phyloP scores from a whole-genome alignment of 1,140 invertebrate genomes.

The Pseudobourletiella spinata region DNA sequence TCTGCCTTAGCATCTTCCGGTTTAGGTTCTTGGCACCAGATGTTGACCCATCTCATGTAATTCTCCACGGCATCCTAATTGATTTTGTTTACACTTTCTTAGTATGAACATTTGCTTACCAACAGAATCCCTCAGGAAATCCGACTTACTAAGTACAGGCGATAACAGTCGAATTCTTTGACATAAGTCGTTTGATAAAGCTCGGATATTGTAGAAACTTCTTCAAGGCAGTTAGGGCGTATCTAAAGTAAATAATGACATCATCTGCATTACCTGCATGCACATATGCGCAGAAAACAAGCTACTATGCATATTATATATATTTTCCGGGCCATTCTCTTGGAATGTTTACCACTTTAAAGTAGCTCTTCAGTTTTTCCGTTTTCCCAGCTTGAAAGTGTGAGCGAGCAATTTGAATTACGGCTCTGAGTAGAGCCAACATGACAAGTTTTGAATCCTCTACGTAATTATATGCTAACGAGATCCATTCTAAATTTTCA shows the following conservation, averaged over 20 bases:
- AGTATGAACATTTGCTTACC: too few species aligned
- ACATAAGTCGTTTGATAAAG: not conserved
- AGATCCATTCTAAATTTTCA: constrained; percentile 27
- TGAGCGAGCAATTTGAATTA: not conserved
- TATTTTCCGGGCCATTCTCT: too few species aligned
- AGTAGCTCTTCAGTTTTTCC: not conserved
- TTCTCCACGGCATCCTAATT: constrained; percentile 25
- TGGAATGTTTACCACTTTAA: not conserved
- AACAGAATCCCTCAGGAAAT: too few species aligned
- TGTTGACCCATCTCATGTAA: constrained; percentile 14
- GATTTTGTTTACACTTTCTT: too few species aligned
- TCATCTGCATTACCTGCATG: not conserved
- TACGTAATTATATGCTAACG: constrained; percentile 13
- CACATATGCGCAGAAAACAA: not conserved
- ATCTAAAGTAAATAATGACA: not conserved
- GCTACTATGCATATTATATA: not conserved
- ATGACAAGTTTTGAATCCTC: constrained; percentile 15
- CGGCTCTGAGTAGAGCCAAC: constrained; percentile 11
- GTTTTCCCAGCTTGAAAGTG: not conserved
- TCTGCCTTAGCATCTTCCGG: not conserved
- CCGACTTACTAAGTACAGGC: not conserved
- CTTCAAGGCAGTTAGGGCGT: not conserved
- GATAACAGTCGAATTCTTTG: constrained; percentile 3
- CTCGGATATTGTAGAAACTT: not conserved
- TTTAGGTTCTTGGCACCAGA: constrained; percentile 12